A percentile compares a stretch with the other conserved stretches of the same genome.
These are phyloP conservation scores for Suillia variegata DNA, from an alignment of 2,888 invertebrate species.

Conservation along the genomic window DNA sequence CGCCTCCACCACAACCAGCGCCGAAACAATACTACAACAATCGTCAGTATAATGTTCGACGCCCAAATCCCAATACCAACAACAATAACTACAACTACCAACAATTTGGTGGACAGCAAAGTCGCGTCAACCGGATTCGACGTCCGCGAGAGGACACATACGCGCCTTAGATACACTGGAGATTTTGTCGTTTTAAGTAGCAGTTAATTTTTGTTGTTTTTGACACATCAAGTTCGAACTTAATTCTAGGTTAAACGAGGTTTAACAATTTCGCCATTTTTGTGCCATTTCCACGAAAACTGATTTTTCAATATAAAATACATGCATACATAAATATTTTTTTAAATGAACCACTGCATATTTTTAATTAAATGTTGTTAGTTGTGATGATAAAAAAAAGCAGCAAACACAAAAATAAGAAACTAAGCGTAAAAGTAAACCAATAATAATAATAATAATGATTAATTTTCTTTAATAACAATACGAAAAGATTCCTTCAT, in stretches of 20 bases:
- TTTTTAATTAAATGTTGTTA: no score
- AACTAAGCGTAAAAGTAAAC: conserved; percentile 25
- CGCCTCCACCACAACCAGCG: conserved; percentile 23
- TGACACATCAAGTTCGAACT: not conserved
- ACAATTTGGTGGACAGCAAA: conserved; percentile 22
- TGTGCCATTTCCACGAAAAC: not conserved
- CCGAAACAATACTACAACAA: conserved; percentile 5
- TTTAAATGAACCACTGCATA: no score
- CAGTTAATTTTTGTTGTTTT: conserved; percentile 34
- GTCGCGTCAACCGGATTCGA: conserved; percentile 29
- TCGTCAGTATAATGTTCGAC: conserved; percentile 13
- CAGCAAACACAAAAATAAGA: no score
- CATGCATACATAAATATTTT: not conserved
- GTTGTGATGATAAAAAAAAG: no score
- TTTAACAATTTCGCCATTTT: not conserved
- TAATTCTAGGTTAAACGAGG: not conserved
- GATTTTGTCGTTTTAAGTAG: conserved; percentile 39
- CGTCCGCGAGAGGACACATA: conserved; percentile 45
- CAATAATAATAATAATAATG: no score
- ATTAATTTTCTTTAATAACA: no score
- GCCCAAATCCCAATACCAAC: conserved; percentile 19
- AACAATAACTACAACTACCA: conserved; percentile 15
- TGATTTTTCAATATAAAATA: not conserved
- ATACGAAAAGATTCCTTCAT: no score
- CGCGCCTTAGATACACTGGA: conserved; percentile 36